phyloP scores from a whole-genome alignment of 1,140 invertebrate genomes.

The Magallana gigas region DNA sequence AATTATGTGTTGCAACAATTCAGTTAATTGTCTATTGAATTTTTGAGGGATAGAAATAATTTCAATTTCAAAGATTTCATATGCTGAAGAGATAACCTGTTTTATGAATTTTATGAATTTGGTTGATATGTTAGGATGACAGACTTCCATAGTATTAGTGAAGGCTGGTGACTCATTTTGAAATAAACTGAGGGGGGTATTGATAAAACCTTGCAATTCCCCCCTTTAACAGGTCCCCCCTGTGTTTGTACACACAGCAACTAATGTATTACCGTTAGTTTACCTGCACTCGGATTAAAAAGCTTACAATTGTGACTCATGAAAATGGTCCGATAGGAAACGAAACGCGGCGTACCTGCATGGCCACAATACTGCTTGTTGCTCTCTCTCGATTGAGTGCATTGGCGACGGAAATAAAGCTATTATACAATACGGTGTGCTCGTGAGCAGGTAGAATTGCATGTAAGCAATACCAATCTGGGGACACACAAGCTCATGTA shows the following conservation, averaged over 20 bases:
- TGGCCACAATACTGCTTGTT: background rate
- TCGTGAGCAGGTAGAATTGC: constrained; percentile 22
- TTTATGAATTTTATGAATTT: no score
- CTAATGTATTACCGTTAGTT: constrained; percentile 14
- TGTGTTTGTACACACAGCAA: background rate
- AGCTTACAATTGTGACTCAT: background rate
- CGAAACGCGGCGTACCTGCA: background rate
- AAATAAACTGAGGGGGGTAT: constrained; percentile 19
- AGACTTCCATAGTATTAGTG: no score
- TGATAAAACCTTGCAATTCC: background rate
- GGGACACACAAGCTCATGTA: background rate
- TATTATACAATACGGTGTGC: background rate
- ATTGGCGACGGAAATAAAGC: background rate
- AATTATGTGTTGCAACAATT: no score
- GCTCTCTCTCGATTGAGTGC: background rate
- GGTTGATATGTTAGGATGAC: background rate
- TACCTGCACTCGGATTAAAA: constrained; percentile 32
- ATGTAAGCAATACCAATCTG: constrained; percentile 4
- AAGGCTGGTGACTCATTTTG: background rate
- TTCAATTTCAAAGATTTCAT: no score
- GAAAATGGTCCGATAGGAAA: constrained; percentile 6
- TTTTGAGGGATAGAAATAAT: no score
- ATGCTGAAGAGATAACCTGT: no score
- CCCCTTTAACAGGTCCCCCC: background rate
- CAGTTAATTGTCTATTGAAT: no score